Conservation (phyloP, 1,140 invertebrate species). For the Meloidogyne exigua region DNA sequence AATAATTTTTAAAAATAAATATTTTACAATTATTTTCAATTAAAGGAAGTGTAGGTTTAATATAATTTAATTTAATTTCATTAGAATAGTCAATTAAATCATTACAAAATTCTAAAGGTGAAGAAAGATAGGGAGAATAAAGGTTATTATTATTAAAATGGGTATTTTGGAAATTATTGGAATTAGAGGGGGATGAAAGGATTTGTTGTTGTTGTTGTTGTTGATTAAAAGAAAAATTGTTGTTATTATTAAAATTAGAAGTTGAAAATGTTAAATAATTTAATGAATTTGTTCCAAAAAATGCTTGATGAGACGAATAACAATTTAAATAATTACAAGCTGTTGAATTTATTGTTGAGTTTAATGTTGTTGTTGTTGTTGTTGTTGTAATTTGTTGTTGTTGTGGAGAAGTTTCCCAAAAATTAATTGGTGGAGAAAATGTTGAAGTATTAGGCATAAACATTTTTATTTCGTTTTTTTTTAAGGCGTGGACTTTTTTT, state of each 20-base stretch:
- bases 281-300: not conserved
- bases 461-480: not conserved
- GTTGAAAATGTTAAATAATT: not conserved
- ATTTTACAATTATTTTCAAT: not conserved
- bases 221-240: not conserved
- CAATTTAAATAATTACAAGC: not conserved
- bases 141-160: not conserved
- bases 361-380: not conserved
- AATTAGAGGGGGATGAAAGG: not conserved
- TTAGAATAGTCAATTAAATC: not conserved
- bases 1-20: too few relatives aligned
- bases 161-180: not conserved
- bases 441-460: not conserved
- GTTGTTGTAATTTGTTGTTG: not conserved
- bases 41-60: slow-evolving; percentile 1
- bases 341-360: not conserved
- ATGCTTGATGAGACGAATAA: not conserved
- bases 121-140: not conserved
- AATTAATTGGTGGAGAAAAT: not conserved
- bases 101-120: not conserved
- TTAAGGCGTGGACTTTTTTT: not conserved
- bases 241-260: not conserved
- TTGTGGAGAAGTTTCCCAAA: not conserved
- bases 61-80: not conserved
- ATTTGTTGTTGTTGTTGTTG: not conserved